Base-by-base conservation (phyloP, 2,888 invertebrate species). In the Lobophora halterata region DNA sequence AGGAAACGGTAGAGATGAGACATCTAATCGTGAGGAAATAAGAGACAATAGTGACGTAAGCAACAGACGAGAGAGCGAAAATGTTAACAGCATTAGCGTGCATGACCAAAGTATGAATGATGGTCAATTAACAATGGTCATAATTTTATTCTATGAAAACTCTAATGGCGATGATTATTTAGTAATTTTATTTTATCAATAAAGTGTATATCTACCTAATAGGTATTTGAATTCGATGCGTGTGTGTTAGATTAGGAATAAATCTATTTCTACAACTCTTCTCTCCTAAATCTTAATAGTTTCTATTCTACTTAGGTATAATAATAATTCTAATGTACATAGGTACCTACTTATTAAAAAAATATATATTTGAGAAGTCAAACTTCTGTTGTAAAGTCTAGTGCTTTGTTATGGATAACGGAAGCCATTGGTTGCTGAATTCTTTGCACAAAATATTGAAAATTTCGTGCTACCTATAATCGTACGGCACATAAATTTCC, bases 91-190 rank as follows among this genome's bases (percentile, higher is more conserved):
- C 46, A 26, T 32, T 19, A 62, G 47, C 54, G 52, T 48, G 42
- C 51, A 58, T 61, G 65, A 65, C 61, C 65, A 50, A 46, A 48
- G 63, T 52, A 53, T 49, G 48, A 64, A 65, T 58, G 65, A 56
- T 62, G 69, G 75, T 78, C 80, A 77, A 77, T 78, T 81, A 75
- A 53, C 73, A 43, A 49, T 82, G 63, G 66, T 79, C 55, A 71
- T 83, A 50, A 64, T 82, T 56, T 64, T 74, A 46, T 63, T 72
- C 45, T 71, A 67, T 39, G 69, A 74, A 33, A 61, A 73, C 30
- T 55, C 58, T 38, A 9, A 23, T 28, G 23, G 7, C 17, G 37
- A 43, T 29, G 70, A 71, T 45, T 71, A 68, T 51, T 67, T 60
- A 55, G 54, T 78, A 30, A 47, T 81, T 63, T 60, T 78, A 49